Conservation (phyloP, 1,140 invertebrate species). For the Achatina immaculata region DNA sequence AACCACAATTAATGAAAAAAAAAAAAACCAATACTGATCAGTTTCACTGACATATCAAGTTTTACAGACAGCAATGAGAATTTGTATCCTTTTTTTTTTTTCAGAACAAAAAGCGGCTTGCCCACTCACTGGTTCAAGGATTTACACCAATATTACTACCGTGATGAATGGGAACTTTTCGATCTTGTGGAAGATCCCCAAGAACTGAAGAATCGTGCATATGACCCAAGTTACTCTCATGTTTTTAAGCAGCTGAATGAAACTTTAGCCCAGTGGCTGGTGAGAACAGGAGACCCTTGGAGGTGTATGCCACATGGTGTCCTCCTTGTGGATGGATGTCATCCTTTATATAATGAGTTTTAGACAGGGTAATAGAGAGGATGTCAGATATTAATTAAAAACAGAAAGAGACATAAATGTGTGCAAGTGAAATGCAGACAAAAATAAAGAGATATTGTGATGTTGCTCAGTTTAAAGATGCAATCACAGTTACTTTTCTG, state of each 20-base stretch:
- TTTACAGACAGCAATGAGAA: too few relatives aligned
- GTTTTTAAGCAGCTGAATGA: constrained; percentile 73
- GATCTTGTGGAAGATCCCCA: constrained; percentile 83
- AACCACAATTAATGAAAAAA: too few relatives aligned
- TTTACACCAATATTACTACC: constrained; percentile 83
- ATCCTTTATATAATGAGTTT: neutral
- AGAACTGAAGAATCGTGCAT: constrained; percentile 81
- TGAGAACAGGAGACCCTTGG: constrained; percentile 86
- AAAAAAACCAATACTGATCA: too few relatives aligned
- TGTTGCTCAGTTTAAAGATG: too few relatives aligned
- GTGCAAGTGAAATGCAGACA: too few relatives aligned
- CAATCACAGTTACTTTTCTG: too few relatives aligned
- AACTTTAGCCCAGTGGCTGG: constrained; percentile 81
- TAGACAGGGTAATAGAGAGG: too few relatives aligned
- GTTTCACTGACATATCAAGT: too few relatives aligned
- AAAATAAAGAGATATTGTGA: too few relatives aligned
- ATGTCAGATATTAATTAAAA: too few relatives aligned
- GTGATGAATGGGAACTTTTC: constrained; percentile 89
- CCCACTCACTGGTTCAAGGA: constrained; percentile 85
- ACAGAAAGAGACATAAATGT: too few relatives aligned
- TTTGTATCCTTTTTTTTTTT: neutral
- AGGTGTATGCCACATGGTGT: constrained; percentile 84
- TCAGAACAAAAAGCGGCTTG: constrained; percentile 77
- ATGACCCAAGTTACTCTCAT: constrained; percentile 71
- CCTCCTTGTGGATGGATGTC: constrained; percentile 72